Evolutionary conservation across 2,113 vertebrate species (phyloP).

Genomic region (Glaucomys volans): DNA sequence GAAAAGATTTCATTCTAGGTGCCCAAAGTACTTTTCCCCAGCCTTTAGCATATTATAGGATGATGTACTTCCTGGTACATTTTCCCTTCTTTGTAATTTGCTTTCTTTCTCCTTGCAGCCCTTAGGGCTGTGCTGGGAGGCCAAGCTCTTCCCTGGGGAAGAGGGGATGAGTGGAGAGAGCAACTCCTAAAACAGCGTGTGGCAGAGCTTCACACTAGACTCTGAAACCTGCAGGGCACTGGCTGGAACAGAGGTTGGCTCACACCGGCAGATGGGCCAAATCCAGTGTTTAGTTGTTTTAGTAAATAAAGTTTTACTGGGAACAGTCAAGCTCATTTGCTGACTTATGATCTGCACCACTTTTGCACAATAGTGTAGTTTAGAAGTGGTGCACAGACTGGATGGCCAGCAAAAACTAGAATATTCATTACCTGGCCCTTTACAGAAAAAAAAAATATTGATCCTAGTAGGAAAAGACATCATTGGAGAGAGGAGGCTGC

Average conservation of each 20-base stretch:
- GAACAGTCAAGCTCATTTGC: not conserved
- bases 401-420: not conserved
- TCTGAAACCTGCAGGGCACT: not conserved
- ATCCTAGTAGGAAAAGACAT: not conserved
- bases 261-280: not conserved
- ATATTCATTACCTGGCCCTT: not conserved
- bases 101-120: not conserved
- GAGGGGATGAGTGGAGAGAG: not conserved
- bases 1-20: not conserved
- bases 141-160: not conserved
- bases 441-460: not conserved
- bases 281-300: not conserved
- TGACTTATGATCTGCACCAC: accelerated
- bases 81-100: conserved; percentile 31
- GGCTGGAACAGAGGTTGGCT: not conserved
- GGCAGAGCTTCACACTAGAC: not conserved
- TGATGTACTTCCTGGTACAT: not conserved
- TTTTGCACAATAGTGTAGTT: not conserved
- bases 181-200: not conserved
- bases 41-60: not conserved
- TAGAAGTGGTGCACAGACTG: not conserved
- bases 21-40: not conserved
- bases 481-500: conserved; percentile 1
- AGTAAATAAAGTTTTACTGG: not conserved
- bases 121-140: not conserved